Conservation (phyloP, 1,140 invertebrate genomes). For the Drosophila ironensis region DNA sequence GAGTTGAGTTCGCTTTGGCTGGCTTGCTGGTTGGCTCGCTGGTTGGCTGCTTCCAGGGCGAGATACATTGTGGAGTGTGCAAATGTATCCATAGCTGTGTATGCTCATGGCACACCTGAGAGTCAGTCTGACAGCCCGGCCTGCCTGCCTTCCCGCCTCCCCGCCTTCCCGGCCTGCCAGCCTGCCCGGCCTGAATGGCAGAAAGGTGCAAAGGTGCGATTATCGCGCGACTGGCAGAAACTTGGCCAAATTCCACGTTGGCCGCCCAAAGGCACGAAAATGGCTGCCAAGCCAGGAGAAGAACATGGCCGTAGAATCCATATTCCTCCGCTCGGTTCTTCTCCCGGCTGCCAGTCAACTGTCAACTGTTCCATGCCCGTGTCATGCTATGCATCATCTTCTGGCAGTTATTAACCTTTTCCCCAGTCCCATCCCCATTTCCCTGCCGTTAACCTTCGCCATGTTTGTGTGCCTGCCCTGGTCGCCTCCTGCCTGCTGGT, state of each 20-base stretch:
- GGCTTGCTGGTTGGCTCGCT: slow-evolving; percentile 40
- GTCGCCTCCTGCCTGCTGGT: slow-evolving; percentile 23
- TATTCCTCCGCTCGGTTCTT: background rate
- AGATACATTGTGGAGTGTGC: slow-evolving; percentile 14
- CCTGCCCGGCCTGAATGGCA: too few species aligned
- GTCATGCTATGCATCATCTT: slow-evolving; percentile 79
- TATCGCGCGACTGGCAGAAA: slow-evolving; percentile 65
- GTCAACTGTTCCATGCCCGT: slow-evolving; percentile 63
- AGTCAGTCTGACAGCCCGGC: slow-evolving; percentile 54
- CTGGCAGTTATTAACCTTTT: slow-evolving; percentile 77
- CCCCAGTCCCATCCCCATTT: background rate
- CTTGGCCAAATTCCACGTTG: slow-evolving; percentile 72
- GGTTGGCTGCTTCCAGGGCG: slow-evolving; percentile 39
- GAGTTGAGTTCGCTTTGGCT: slow-evolving; percentile 56
- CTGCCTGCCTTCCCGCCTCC: too few species aligned
- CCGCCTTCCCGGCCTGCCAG: too few species aligned
- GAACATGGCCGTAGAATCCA: slow-evolving; percentile 1
- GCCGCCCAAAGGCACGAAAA: slow-evolving; percentile 67
- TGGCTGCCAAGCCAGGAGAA: slow-evolving; percentile 26
- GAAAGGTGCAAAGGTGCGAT: slow-evolving; percentile 76
- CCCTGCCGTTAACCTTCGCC: background rate
- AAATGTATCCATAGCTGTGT: slow-evolving; percentile 10
- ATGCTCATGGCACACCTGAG: slow-evolving; percentile 63
- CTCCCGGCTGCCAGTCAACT: slow-evolving; percentile 67
- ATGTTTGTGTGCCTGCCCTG: slow-evolving; percentile 7